Base-by-base conservation (phyloP, 2,113 vertebrate species). In the Colossoma macropomum region DNA sequence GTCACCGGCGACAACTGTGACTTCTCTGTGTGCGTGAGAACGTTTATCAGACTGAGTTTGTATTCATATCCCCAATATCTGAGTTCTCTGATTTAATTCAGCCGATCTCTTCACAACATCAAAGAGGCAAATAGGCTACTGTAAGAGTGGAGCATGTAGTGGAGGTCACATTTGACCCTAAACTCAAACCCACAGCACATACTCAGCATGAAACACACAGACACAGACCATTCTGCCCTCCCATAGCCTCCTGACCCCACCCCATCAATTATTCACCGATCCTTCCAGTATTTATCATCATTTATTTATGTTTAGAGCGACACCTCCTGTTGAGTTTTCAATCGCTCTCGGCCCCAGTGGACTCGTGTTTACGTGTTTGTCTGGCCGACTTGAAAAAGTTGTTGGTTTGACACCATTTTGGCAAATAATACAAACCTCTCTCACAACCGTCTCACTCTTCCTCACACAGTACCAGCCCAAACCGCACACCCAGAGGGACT, bases 221-320 rank as follows among this genome's bases (percentile, higher is more conserved):
- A 21, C 60, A 32, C 41, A 41, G n/a, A 28, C 25, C 12, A 38
- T 38, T 56, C 38, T 34, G 56, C 17, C 38, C 34, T 56, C 70
- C 63, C 23, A 21, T 23, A 50, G 7, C 56, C 69, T 30, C 34
- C 60, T n/a, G 59, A 25, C 25, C 76, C 28, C 50, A 1, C 60
- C 72, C 65, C 54, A 81, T 84, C 32, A 84, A 87, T 81, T 74
- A 84, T 81, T 62, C 28, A 84, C 68, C 30, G 45, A 45, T 72
- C 32, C 32, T 25, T 62, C 54, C 27, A 70, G 16, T 15, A 63
- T 86, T 69, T 59, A 52, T 82, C 73, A 84, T 82, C 62, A 81
- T 87, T 84, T 87, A 87, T 84, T 87, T 45, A 88, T 77, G 63
- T n/a, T 66, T 41, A 80, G 34, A 23, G 48, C 63, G 19, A 32